phyloP scores from a whole-genome alignment of 2,888 invertebrate species.

The Furcula furcula region DNA sequence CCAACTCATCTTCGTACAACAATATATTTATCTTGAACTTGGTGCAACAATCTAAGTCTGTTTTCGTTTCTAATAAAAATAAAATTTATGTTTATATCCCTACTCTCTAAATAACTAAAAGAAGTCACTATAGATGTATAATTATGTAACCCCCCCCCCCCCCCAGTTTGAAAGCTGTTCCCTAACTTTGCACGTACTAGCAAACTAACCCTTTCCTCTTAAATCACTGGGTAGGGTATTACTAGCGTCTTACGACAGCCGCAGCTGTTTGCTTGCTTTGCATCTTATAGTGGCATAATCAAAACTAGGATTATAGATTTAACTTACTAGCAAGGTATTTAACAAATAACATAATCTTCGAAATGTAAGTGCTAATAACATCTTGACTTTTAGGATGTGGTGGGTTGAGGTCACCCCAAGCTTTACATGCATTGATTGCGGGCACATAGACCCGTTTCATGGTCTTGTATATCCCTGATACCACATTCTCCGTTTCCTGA shows the following conservation, averaged over 20 bases:
- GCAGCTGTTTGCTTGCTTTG: no score
- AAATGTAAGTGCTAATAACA: slow-evolving; percentile 59
- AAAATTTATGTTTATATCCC: no score
- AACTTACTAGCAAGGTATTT: slow-evolving; percentile 71
- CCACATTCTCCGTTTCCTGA: slow-evolving; percentile 64
- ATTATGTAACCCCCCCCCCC: no score
- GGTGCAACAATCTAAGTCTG: slow-evolving; percentile 84
- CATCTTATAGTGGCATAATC: no score
- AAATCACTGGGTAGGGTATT: no score
- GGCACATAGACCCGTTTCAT: slow-evolving; percentile 56
- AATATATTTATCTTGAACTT: slow-evolving; percentile 82
- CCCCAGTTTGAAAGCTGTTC: no score
- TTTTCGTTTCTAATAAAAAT: slow-evolving; percentile 79
- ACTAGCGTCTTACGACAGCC: no score
- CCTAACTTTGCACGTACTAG: no score
- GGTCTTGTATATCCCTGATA: slow-evolving; percentile 65
- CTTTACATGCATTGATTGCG: slow-evolving; percentile 53
- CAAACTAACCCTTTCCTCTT: no score
- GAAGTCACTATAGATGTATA: no score
- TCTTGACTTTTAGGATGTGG: slow-evolving; percentile 67
- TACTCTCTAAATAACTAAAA: no score
- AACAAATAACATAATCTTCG: slow-evolving; percentile 67
- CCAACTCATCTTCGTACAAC: slow-evolving; percentile 81
- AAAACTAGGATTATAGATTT: no score
- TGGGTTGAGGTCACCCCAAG: slow-evolving; percentile 72